Percentiles rank a stretch among this genome's conserved stretches.
phyloP scores from a whole-genome alignment of 2,113 vertebrate species.

The Platycercus adscitus region DNA sequence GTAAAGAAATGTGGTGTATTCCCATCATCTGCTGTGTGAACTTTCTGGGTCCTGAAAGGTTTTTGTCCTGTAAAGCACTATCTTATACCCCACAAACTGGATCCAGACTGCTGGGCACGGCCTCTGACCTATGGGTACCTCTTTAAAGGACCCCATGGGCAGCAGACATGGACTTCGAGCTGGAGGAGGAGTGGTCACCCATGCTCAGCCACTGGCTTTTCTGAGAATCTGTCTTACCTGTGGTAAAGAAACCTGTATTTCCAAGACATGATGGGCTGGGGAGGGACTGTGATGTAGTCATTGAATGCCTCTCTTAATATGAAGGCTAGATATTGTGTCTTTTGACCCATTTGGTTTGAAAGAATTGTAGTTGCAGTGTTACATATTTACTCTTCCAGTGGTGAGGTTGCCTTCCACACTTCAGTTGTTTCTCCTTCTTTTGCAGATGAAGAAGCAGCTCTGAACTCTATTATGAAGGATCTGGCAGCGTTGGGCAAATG shows the following conservation, averaged over 20 bases:
- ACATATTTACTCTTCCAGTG: background rate
- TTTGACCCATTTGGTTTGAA: background rate
- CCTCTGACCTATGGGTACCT: background rate
- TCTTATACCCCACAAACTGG: background rate
- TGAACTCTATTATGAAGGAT: conserved; percentile 94
- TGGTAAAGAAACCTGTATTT: background rate
- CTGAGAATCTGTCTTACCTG: background rate
- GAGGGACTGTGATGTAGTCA: background rate
- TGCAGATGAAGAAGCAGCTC: conserved; percentile 89
- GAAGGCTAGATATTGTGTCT: background rate
- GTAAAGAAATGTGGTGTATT: background rate
- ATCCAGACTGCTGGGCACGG: background rate
- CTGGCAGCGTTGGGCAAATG: conserved; percentile 87
- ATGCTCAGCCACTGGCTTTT: background rate
- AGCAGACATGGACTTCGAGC: background rate
- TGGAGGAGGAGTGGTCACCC: background rate
- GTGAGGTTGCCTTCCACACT: background rate
- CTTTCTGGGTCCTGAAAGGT: background rate
- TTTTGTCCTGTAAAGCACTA: background rate
- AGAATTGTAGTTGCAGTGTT: background rate
- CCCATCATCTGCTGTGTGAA: background rate
- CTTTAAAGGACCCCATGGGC: background rate
- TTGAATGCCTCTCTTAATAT: background rate
- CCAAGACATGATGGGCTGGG: background rate
- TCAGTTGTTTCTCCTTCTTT: conserved; percentile 1